A percentile compares a stretch with the other conserved stretches of the same genome.
phyloP scores from a whole-genome alignment of 2,797 vertebrate species.

The Tympanoctomys barrerae region DNA sequence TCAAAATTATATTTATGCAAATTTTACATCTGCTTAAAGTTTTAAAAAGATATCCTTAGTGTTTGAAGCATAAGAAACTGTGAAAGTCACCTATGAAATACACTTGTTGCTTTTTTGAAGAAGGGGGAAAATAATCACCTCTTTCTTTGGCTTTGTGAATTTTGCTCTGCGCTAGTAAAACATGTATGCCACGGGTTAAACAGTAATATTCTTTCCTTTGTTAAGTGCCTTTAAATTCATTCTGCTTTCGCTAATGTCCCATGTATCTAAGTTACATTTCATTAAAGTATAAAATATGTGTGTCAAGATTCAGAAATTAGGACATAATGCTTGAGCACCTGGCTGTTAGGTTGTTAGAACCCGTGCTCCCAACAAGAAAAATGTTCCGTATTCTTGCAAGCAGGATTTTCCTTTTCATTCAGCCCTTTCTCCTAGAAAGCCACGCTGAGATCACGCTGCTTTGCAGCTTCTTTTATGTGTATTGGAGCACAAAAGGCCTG shows the following conservation, averaged over 20 bases:
- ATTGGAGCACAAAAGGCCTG: background rate
- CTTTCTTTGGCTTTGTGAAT: slow-evolving; percentile 23
- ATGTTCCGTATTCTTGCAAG: background rate
- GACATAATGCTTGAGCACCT: background rate
- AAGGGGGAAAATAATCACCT: background rate
- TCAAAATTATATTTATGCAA: slow-evolving; percentile 27
- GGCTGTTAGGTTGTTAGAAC: background rate
- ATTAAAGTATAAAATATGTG: background rate
- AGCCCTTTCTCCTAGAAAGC: background rate
- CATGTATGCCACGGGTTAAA: background rate
- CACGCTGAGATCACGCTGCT: background rate
- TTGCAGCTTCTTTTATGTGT: background rate
- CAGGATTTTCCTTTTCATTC: background rate
- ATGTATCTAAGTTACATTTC: background rate
- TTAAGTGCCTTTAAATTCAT: background rate
- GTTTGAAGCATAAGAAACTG: slow-evolving; percentile 24
- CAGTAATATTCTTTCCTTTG: background rate
- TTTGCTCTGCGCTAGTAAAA: slow-evolving; percentile 17
- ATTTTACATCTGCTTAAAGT: slow-evolving; percentile 41
- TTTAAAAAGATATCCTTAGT: slow-evolving; percentile 4
- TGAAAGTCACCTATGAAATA: background rate
- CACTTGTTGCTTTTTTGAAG: slow-evolving; percentile 32
- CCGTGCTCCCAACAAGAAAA: background rate
- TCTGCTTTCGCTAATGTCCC: background rate
- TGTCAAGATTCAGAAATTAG: background rate